Evolutionary conservation across 2,113 vertebrate species (phyloP).

Genomic region (Microtus pennsylvanicus): DNA sequence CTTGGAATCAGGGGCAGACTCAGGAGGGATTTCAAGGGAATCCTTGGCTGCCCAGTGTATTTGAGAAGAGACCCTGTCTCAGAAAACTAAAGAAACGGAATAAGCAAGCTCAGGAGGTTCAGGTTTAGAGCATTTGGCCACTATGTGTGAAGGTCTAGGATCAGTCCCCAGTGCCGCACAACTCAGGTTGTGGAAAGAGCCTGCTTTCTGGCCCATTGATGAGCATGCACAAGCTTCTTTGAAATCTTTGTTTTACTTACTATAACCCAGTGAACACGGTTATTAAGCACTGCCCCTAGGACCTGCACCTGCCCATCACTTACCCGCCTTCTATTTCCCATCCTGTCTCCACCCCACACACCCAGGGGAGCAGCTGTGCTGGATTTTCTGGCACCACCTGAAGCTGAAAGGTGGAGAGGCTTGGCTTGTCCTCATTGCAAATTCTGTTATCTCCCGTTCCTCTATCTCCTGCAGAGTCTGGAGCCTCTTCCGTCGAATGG

Average conservation of each 20-base stretch:
- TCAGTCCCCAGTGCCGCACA: not conserved
- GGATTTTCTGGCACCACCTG: not conserved
- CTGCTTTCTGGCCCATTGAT: not conserved
- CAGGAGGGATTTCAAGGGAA: not conserved
- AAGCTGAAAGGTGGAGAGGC: not conserved
- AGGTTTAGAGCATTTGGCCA: not conserved
- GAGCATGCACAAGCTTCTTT: not conserved
- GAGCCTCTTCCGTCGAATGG: conserved; percentile 94
- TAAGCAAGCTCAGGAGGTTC: not conserved
- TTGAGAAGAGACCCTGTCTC: no score
- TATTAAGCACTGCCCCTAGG: rapidly evolving
- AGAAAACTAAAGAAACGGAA: not conserved
- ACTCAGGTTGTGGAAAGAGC: not conserved
- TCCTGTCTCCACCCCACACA: not conserved
- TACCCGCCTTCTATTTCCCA: not conserved
- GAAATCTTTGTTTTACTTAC: not conserved
- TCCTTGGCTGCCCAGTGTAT: not conserved
- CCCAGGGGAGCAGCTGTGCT: rapidly evolving
- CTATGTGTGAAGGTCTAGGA: not conserved
- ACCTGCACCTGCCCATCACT: not conserved
- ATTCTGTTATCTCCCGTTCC: not conserved
- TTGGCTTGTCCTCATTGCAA: not conserved
- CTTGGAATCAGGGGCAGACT: not conserved
- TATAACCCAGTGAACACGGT: not conserved
- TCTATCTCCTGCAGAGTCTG: conserved; percentile 88